Base-by-base conservation (phyloP, 2,113 vertebrate genomes). In the Ciconia boyciana region DNA sequence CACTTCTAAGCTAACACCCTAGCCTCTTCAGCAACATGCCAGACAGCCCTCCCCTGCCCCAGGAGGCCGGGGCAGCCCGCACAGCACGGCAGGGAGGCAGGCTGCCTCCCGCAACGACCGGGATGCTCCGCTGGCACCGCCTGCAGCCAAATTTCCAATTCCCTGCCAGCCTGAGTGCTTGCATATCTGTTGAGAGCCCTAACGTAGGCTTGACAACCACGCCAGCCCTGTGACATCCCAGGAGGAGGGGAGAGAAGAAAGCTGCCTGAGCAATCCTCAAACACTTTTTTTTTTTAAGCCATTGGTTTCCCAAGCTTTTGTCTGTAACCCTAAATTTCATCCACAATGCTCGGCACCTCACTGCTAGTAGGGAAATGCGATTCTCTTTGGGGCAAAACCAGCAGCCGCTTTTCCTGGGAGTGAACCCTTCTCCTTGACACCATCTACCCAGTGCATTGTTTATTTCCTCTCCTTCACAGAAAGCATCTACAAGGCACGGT, bases 261-360 rank as follows among this genome's bases (percentile, higher is more conserved):
- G 34, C 31, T 71, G 58, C 39, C 65, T n/a, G 43, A 89, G 25
- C 24, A 51, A 79, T 76, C 76, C 79, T 44, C 25, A 58, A 43
- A 34, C 6, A 9, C 20, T 29, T n/a, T 36, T 54, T 36, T 54
- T 36, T 57, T 61, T 65, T 7, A 77, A 93, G 60, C 34, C 2
- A 4, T 3, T 65, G n/a, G 34, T 69, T 94, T 83, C 48, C 31
- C 57, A 79, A 57, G 25, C 29, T 48, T 94, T 79, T 65, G 49
- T 87, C 83, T 6, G 0, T 52, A 90, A 65, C 54, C 20, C 58
- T 51, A 15, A 36, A 71, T 52, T 76, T 84, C 84, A 78, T 11
- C 36, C 28, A 18, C 0, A 1, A 41, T 34, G 52, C 41, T 69
- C 0, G 0, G 9, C 0, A 0, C 36, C 22, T 86, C 0, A 0